phyloP scores from a whole-genome alignment of 1,140 invertebrate genomes.

The Monomorium pharaonis region DNA sequence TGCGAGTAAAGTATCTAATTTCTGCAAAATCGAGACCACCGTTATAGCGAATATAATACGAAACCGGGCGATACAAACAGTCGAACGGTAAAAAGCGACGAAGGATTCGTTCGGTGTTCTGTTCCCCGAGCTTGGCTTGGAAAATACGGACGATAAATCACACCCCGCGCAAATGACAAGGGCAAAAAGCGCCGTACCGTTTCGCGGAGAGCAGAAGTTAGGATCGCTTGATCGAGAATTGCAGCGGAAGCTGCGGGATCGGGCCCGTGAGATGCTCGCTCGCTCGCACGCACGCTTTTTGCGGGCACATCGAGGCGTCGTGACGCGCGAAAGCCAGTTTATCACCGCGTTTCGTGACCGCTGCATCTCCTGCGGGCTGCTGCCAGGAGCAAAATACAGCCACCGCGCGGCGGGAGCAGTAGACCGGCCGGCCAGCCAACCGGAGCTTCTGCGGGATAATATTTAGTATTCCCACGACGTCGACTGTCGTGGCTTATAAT shows the following conservation, averaged over 20 bases:
- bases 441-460: constrained; percentile 80
- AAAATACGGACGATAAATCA: constrained; percentile 57
- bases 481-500: constrained; percentile 84
- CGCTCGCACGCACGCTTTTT: constrained; percentile 25
- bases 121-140: background rate
- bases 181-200: constrained; percentile 24
- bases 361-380: constrained; percentile 49
- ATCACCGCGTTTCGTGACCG: constrained; percentile 61
- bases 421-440: constrained; percentile 65
- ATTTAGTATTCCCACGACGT: constrained; percentile 84
- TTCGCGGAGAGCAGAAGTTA: constrained; percentile 40
- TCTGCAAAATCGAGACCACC: constrained; percentile 11
- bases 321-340: constrained; percentile 58
- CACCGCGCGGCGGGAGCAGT: constrained; percentile 51
- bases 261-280: background rate
- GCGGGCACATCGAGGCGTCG: constrained; percentile 28
- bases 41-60: constrained; percentile 2
- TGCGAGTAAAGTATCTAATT: constrained; percentile 43
- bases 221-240: constrained; percentile 40
- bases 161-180: constrained; percentile 43
- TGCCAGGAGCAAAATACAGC: constrained; percentile 67
- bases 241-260: constrained; percentile 25
- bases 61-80: constrained; percentile 18
- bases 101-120: constrained; percentile 22
- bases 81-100: constrained; percentile 18